Percentiles rank a stretch among this genome's conserved stretches.
phyloP scores from a whole-genome alignment of 1,140 invertebrate genomes.

The Drosophila willistoni region DNA sequence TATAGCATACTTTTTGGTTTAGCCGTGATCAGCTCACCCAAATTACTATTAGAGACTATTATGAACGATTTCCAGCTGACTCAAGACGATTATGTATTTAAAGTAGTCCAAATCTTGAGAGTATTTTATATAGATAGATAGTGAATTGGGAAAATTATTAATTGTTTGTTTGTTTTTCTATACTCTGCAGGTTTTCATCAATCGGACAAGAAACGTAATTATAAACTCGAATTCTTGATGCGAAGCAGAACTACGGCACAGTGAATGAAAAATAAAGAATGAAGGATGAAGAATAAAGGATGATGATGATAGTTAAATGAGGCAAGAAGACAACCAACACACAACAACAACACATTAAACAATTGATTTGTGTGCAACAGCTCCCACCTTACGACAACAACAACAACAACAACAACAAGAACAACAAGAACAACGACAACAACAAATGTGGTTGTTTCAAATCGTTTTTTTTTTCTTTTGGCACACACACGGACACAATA shows the following conservation, averaged over 20 bases:
- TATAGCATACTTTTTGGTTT: too few relatives aligned
- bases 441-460: neutral
- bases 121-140: neutral
- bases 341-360: conserved; percentile 44
- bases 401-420: conserved; percentile 1
- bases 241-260: conserved; percentile 67
- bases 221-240: conserved; percentile 56
- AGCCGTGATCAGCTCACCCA: too few relatives aligned
- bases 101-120: too few relatives aligned
- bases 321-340: conserved; percentile 22
- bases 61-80: too few relatives aligned
- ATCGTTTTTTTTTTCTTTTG: neutral
- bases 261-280: conserved; percentile 3
- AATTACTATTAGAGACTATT: too few relatives aligned
- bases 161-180: neutral
- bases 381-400: conserved; percentile 64
- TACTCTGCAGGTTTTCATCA: conserved; percentile 52
- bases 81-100: too few relatives aligned
- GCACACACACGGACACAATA: conserved; percentile 10
- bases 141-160: neutral
- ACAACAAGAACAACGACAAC: conserved; percentile 5
- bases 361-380: conserved; percentile 79
- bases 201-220: conserved; percentile 69
- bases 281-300: conserved; percentile 10
- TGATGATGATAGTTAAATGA: conserved; percentile 15